Percentiles rank a stretch among this genome's conserved stretches.
Evolutionary conservation across 2,888 invertebrate genomes (phyloP).

Genomic region (Polymixis flavicincta): DNA sequence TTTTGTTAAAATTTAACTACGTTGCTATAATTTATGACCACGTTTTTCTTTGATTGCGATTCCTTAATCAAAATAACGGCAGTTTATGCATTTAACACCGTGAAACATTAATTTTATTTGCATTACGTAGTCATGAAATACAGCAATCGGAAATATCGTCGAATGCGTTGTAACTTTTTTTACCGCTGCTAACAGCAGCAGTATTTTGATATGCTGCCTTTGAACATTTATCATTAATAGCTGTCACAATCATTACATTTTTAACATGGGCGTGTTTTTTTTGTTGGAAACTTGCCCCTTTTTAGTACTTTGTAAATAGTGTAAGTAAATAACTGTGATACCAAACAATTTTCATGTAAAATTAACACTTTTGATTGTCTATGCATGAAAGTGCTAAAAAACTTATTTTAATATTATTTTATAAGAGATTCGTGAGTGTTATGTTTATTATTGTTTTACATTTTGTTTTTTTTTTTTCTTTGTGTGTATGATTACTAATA

Average conservation of each 20-base stretch:
- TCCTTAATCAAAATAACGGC: background rate
- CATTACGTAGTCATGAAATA: slow-evolving; percentile 23
- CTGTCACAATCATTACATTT: slow-evolving; percentile 18
- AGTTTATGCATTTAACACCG: slow-evolving; percentile 1
- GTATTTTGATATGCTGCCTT: slow-evolving; percentile 9
- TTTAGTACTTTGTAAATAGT: slow-evolving; percentile 44
- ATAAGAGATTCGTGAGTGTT: slow-evolving; percentile 59
- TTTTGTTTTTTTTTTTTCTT: slow-evolving; percentile 58
- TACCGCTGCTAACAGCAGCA: background rate
- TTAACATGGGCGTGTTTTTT: slow-evolving; percentile 5
- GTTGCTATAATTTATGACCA: slow-evolving; percentile 17
- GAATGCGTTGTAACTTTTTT: slow-evolving; percentile 13
- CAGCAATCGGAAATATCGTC: slow-evolving; percentile 6
- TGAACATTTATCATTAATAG: slow-evolving; percentile 34
- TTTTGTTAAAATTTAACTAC: background rate
- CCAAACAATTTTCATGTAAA: slow-evolving; percentile 62
- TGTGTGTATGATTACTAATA: slow-evolving; percentile 64
- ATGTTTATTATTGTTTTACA: slow-evolving; percentile 44
- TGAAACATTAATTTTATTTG: slow-evolving; percentile 5
- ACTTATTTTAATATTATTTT: slow-evolving; percentile 56
- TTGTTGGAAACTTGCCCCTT: slow-evolving; percentile 1
- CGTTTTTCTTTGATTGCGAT: slow-evolving; percentile 19
- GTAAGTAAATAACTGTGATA: slow-evolving; percentile 66
- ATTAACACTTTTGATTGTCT: slow-evolving; percentile 73
- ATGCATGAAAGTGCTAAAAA: slow-evolving; percentile 79